Base-by-base conservation (phyloP, 2,113 vertebrate species). In the Lonchura striata region DNA sequence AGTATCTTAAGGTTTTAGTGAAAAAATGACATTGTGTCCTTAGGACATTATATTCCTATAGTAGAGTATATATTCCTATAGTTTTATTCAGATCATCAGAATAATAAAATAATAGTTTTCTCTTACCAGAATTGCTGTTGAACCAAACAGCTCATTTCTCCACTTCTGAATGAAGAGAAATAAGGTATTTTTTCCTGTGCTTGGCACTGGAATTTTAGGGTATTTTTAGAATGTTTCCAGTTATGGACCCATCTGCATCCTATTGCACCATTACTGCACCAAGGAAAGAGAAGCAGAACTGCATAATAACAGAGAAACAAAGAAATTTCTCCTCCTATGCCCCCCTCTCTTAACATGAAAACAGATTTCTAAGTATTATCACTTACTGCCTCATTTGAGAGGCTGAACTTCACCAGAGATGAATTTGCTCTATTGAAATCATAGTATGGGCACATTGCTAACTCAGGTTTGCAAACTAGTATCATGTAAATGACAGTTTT, bases 401-500 rank as follows among this genome's bases (percentile, higher is more conserved):
- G 39, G 59, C 46, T 86, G 30, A 50, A 69, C 59, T 83, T 79
- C 71, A 76, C 12, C 59, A 64, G 31, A 20, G 37, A 74, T 22
- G 33, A 93, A 92, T 84, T 81, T 83, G 21, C 19, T 77, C 42
- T 74, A 22, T 4, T 0, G 10, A 93, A 93, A 81, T 70, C 52
- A 54, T 54, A 59, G 30, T 50, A 59, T 12, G 7, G 52, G 42
- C 42, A 88, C 47, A 50, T 25, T 64, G 37, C 49, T 89, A 77
- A 91, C 42, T 88, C 39, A 37, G 11, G 24, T 88, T 93, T 66
- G 47, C 2, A 3, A 95, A 69, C 52, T 39, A 81, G 13, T 41
- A 81, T 16, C 80, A 78, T 39, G 72, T 86, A 81, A 92, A 94
- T 75, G 86, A 88, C 64, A 77, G 57, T 82, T 94, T 93, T 91